Percentiles rank a stretch among this genome's conserved stretches.
phyloP scores from a whole-genome alignment of 2,888 invertebrate genomes.

The Acleris cristana region DNA sequence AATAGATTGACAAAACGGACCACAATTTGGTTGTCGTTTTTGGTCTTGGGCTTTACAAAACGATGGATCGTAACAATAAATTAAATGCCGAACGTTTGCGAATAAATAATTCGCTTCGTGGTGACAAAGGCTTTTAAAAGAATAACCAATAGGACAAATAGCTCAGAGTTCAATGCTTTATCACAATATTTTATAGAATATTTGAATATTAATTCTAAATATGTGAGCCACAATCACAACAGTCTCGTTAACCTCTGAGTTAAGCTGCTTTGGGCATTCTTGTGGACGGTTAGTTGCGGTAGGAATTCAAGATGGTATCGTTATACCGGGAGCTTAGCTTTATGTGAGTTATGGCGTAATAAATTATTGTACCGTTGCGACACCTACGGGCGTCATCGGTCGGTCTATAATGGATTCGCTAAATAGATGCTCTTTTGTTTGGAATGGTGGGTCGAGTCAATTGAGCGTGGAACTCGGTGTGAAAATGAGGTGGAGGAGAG shows the following conservation, averaged over 20 bases:
- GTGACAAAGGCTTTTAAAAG: no score
- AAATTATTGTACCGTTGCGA: conserved; percentile 78
- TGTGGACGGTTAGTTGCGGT: conserved; percentile 43
- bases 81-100: no score
- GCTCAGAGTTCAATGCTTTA: conserved; percentile 4
- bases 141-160: no score
- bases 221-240: conserved; percentile 66
- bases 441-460: conserved; percentile 10
- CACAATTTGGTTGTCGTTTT: no score
- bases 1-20: no score
- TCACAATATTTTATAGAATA: conserved; percentile 39
- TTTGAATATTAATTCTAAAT: conserved; percentile 70
- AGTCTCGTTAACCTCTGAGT: conserved; percentile 66
- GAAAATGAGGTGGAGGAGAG: no score
- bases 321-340: conserved; percentile 72
- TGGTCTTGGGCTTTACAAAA: no score
- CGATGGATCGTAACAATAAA: no score
- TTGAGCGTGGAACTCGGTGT: neutral
- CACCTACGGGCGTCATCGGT: conserved; percentile 74
- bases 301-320: conserved; percentile 79
- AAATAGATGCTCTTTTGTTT: conserved; percentile 45
- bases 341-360: conserved; percentile 79
- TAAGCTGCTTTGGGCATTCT: conserved; percentile 64
- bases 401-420: conserved; percentile 55
- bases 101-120: no score